These are phyloP conservation scores for Hippasteria phrygiana DNA, from an alignment of 53 echinoderm and acorn worm genomes.

Conservation along the genomic window DNA sequence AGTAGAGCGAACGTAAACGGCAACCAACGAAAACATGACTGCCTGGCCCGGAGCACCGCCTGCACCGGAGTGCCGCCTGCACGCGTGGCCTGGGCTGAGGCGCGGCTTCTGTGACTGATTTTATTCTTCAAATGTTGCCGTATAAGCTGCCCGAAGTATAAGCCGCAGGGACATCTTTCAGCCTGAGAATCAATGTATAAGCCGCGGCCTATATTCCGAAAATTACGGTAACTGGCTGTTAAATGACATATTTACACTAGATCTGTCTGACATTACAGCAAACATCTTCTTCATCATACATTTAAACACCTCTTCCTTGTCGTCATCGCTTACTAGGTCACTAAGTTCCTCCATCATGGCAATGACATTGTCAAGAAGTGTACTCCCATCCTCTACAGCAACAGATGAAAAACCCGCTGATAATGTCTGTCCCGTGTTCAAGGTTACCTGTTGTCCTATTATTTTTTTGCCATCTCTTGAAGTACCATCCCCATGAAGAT, in stretches of 20 bases:
- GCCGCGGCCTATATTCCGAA: too few species aligned
- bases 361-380: constrained; percentile 62
- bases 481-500: constrained; percentile 67
- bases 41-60: too few species aligned
- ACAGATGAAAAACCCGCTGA: constrained; percentile 63
- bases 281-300: constrained; percentile 51
- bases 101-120: too few species aligned
- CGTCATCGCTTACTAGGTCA: constrained; percentile 45
- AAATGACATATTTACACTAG: constrained; percentile 62
- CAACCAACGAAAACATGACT: too few species aligned
- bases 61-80: too few species aligned
- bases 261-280: constrained; percentile 63
- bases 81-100: too few species aligned
- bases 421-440: constrained; percentile 46
- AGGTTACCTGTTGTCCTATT: constrained; percentile 56
- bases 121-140: too few species aligned
- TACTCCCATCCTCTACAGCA: constrained; percentile 57
- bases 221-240: constrained; percentile 46
- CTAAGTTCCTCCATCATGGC: constrained; percentile 61
- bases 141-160: too few species aligned
- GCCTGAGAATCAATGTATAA: too few species aligned
- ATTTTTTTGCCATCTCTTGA: constrained; percentile 66
- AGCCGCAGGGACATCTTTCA: too few species aligned
- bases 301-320: constrained; percentile 27
- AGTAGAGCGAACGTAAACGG: too few species aligned